These are phyloP conservation scores for Hippocampus zosterae DNA, from an alignment of 2,113 vertebrate species.

Conservation along the genomic window DNA sequence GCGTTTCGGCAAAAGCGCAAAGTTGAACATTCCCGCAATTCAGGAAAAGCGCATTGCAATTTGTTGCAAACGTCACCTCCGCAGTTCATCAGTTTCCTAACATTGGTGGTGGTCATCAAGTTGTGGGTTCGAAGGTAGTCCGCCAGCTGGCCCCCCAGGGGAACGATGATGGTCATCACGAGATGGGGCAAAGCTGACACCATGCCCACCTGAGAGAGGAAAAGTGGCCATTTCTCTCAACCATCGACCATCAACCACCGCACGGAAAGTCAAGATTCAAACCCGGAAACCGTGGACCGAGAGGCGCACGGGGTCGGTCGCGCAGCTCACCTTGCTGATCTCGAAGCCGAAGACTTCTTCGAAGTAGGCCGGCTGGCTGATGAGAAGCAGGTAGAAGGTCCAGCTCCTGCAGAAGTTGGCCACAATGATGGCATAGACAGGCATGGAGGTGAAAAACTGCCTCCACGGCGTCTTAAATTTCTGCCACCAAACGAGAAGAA, in stretches of 20 bases:
- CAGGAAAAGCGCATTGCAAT: too few species aligned
- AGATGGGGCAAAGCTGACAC: constrained; percentile 88
- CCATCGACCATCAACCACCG: not conserved
- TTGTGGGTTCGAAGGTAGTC: constrained; percentile 82
- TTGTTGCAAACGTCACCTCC: constrained; percentile 73
- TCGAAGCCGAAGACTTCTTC: constrained; percentile 91
- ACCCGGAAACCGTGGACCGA: too few species aligned
- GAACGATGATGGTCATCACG: constrained; percentile 91
- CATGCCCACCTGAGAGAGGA: constrained; percentile 75
- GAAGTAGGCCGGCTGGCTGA: constrained; percentile 91
- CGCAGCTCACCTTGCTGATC: constrained; percentile 83
- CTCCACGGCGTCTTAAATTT: constrained; percentile 90
- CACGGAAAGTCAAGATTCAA: too few species aligned
- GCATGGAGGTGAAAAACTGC: constrained; percentile 93
- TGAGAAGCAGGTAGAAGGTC: constrained; percentile 91
- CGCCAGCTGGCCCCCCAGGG: constrained; percentile 85
- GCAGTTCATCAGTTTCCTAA: constrained; percentile 92
- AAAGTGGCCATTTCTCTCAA: not conserved
- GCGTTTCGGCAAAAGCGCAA: too few species aligned
- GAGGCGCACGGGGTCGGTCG: not conserved
- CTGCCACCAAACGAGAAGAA: constrained; percentile 61
- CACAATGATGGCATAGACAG: constrained; percentile 90
- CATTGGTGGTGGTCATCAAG: constrained; percentile 89
- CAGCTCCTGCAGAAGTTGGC: constrained; percentile 93
- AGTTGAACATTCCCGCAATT: too few species aligned